A percentile compares a stretch with the other conserved stretches of the same genome.
Evolutionary conservation across 2,797 vertebrate species (phyloP).

Genomic region (Staurois parvus): DNA sequence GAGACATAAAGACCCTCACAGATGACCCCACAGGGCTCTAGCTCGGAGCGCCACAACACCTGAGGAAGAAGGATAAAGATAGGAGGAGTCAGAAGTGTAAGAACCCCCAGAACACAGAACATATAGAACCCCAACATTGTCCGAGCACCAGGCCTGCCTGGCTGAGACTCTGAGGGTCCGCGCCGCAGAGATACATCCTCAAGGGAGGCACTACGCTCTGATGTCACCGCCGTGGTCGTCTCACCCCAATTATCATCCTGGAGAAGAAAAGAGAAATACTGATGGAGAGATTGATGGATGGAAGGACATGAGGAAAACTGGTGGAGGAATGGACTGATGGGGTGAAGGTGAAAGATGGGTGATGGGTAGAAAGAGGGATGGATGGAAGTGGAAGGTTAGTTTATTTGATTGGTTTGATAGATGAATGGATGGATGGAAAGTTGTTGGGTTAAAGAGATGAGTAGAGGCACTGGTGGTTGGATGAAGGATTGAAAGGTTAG

Average conservation of each 20-base stretch:
- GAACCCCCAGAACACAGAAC: conserved; percentile 80
- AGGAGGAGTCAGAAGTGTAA: conserved; percentile 90
- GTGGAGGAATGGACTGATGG: no score
- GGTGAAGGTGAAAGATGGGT: no score
- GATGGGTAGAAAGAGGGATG: no score
- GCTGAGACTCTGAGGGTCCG: conserved; percentile 84
- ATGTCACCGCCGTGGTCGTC: conserved; percentile 96
- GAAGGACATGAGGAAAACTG: no score
- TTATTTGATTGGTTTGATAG: no score
- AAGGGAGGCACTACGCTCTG: conserved; percentile 94
- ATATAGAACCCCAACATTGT: conserved; percentile 86
- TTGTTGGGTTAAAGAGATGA: no score
- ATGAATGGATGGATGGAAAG: no score
- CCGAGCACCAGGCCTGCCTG: conserved; percentile 81
- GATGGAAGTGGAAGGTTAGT: no score
- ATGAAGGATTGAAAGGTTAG: no score
- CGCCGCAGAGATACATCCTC: conserved; percentile 92
- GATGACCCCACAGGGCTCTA: conserved; percentile 90
- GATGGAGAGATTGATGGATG: neutral
- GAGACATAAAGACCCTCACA: conserved; percentile 97
- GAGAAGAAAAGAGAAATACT: neutral
- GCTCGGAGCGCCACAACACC: conserved; percentile 87
- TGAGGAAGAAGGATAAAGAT: conserved; percentile 92
- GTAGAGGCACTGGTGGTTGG: no score
- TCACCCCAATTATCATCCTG: conserved; percentile 99